Base-by-base conservation (phyloP, 2,888 invertebrate genomes). In the Aporophyla nigra region DNA sequence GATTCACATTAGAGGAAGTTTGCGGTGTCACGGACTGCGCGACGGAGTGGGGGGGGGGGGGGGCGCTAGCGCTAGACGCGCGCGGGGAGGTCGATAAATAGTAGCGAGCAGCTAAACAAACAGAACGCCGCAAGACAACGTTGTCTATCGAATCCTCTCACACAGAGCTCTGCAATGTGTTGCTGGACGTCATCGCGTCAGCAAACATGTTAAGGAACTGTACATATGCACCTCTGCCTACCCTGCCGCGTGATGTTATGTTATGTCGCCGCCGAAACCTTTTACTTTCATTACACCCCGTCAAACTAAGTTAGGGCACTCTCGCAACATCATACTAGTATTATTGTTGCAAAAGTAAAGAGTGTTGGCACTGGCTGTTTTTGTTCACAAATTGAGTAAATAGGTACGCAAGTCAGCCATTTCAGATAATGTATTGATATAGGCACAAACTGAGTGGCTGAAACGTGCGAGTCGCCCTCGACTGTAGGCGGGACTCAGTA, bases 31-130 rank as follows among this genome's bases (percentile, higher is more conserved):
- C 21, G 43, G 53, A 43, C 33, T 43, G 21, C 62, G 21, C 19
- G 24, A 10, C 24, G 19, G 46, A 1, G 43, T 16, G n/a, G 14
- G 33, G 40, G 27, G 40, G 19, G 63, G 5, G 24, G 2, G 40
- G n/a, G n/a, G 27, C 21, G 5, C 10, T 0, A 33, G 24, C 9
- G n/a, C 33, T 46, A 46, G 4, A 12, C 10, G 51, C 4, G 49
- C 43, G 72, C 67, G 63, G 24, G 40, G 56, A 24, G 66, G 51
- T 73, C 76, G 71, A 78, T 76, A 78, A 76, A 71, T 76, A 76
- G 71, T 71, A 33, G 69, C 70, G 43, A 63, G 24, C 67, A 51
- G 49, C n/a, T 65, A 63, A 59, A 71, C 54, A 59, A 63, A 69
- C 68, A 59, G 63, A 59, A 49, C 33, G 68, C 46, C 63, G 67